Conservation (phyloP, 2,113 vertebrate species). For the Taurulus bubalis region DNA sequence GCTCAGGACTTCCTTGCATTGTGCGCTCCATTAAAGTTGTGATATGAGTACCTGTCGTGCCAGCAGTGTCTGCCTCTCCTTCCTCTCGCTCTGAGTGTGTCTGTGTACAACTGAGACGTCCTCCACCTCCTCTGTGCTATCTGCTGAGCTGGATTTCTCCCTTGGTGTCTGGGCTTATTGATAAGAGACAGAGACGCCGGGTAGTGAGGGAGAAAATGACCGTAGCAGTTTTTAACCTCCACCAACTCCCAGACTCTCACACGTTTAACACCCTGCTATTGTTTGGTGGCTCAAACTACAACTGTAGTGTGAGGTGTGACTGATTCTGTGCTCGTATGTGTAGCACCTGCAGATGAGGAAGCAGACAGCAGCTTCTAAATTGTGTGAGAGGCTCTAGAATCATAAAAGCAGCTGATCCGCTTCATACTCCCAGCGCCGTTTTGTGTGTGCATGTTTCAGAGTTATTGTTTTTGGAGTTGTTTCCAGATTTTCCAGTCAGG, state of each 20-base stretch:
- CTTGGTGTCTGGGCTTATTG: slow-evolving; percentile 61
- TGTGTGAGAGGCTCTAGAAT: background rate
- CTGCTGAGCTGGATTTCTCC: slow-evolving; percentile 66
- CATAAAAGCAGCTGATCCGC: background rate
- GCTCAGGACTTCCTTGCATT: background rate
- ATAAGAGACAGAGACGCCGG: slow-evolving; percentile 55
- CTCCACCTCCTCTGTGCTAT: slow-evolving; percentile 49
- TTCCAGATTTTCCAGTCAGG: slow-evolving; percentile 43
- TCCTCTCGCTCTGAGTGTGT: background rate
- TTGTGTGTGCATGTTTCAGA: slow-evolving; percentile 1
- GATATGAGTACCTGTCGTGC: slow-evolving; percentile 21
- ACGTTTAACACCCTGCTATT: background rate
- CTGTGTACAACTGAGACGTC: slow-evolving; percentile 47
- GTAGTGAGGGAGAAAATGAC: slow-evolving; percentile 42
- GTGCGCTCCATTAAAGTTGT: slow-evolving; percentile 4
- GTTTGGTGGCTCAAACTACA: background rate
- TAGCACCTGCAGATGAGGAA: slow-evolving; percentile 7
- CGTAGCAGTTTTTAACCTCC: background rate
- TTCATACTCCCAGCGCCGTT: background rate
- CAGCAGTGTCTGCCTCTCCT: slow-evolving; percentile 26
- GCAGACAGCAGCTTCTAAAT: background rate
- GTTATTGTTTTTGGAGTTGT: slow-evolving; percentile 38
- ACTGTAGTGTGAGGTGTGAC: background rate
- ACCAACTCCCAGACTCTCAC: background rate
- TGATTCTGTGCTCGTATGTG: background rate